phyloP scores from a whole-genome alignment of 2,113 vertebrate genomes.

The Amblyopsis rosae region DNA sequence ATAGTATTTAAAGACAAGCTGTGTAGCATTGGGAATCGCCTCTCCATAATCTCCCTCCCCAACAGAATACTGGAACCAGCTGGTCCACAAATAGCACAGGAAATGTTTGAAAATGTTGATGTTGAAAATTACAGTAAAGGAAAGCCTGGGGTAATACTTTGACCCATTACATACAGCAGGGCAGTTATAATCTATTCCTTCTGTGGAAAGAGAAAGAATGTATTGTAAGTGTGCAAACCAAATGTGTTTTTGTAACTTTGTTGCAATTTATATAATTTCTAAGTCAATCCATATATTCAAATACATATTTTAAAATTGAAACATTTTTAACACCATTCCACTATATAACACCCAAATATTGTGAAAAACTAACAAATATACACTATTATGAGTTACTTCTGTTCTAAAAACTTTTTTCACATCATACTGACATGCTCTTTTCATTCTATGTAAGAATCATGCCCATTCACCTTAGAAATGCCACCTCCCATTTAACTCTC shows the following conservation, averaged over 20 bases:
- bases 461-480: constrained; percentile 23
- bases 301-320: background rate
- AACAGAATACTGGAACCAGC: too few relatives aligned
- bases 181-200: too few relatives aligned
- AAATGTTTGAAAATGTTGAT: too few relatives aligned
- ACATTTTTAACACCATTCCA: constrained; percentile 4
- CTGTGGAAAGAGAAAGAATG: constrained; percentile 27
- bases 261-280: constrained; percentile 25
- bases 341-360: constrained; percentile 2
- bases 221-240: too few relatives aligned
- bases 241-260: too few relatives aligned
- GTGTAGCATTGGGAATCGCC: constrained; percentile 64
- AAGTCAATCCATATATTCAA: constrained; percentile 22
- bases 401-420: background rate
- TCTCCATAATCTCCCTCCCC: constrained; percentile 62
- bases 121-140: too few relatives aligned
- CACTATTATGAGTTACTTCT: background rate
- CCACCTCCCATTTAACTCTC: constrained; percentile 53
- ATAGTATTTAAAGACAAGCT: constrained; percentile 48
- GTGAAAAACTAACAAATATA: background rate
- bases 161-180: too few relatives aligned
- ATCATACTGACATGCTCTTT: background rate
- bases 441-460: constrained; percentile 5
- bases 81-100: too few relatives aligned
- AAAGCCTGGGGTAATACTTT: too few relatives aligned